Base-by-base conservation (phyloP, 2,797 vertebrate genomes). In the Sebastolobus altivelis region DNA sequence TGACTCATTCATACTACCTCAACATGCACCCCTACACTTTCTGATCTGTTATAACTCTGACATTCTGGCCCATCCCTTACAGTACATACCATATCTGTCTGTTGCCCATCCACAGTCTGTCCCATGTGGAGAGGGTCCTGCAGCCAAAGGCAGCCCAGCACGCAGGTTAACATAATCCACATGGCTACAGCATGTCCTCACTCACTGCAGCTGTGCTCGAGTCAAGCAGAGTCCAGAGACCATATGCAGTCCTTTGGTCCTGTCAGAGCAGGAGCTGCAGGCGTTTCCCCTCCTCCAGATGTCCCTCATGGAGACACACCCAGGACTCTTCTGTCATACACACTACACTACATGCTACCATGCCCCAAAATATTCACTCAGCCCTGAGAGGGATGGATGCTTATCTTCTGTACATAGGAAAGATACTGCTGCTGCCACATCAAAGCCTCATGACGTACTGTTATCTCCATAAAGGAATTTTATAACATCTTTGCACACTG, bases 181-280 rank as follows among this genome's bases (percentile, higher is more conserved):
- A 95, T 95, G 84, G 70, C 87, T 86, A 70, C 72, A 85, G 88
- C 75, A 82, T 77, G 80, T 81, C 71, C 70, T 83, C 74, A 11
- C 40, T 63, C 43, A 33, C 80, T 83, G 74, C 79, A 85, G 80
- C 82, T 85, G 82, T 63, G 31, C 72, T 38, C 3, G 4, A 81
- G 75, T 83, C 79, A 58, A 65, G 37, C n/a, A 72, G 65, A 54
- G 74, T 74, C 77, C 75, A 87, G 60, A 82, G 69, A 46, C 75
- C 79, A 72, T 67, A 70, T 80, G 73, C 60, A 72, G 74, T 63
- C 68, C 40, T 29, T 65, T 52, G 72, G 72, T 70, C 66, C 72
- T 65, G 66, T 76, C 59, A 83, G 54, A 40, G 54, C 70, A 61
- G 54, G 75, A 74, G 75, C 72, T 84, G 56, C 65, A 77, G 63